Evolutionary conservation across 2,888 invertebrate genomes (phyloP).

Genomic region (Morpho deidamia): DNA sequence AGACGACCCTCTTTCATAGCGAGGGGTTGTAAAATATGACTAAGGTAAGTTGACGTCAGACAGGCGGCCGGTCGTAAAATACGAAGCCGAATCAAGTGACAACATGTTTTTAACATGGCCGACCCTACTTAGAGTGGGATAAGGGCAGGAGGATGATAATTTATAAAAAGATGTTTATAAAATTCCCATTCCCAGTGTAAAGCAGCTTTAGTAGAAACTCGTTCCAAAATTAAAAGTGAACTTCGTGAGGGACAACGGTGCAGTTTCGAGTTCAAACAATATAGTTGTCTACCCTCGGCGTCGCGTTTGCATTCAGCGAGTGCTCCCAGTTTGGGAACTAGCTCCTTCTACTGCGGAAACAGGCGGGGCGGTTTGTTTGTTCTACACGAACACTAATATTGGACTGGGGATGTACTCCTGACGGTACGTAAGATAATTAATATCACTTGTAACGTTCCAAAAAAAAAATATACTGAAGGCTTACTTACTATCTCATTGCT

Average conservation of each 20-base stretch:
- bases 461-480: too few species aligned
- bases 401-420: background rate
- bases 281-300: conserved; percentile 37
- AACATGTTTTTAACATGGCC: too few species aligned
- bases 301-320: conserved; percentile 23
- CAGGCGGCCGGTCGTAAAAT: too few species aligned
- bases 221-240: conserved; percentile 62
- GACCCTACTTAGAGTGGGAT: too few species aligned
- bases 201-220: conserved; percentile 23
- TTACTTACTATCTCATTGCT: too few species aligned
- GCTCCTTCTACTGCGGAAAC: background rate
- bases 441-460: background rate
- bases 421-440: background rate
- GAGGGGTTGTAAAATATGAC: too few species aligned
- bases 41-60: too few species aligned
- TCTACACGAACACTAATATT: conserved; percentile 4
- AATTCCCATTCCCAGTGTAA: background rate
- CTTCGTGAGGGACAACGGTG: conserved; percentile 38
- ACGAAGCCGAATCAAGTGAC: too few species aligned
- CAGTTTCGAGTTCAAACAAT: conserved; percentile 43
- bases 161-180: too few species aligned
- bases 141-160: too few species aligned
- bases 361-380: background rate
- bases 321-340: conserved; percentile 15
- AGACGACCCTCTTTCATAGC: too few species aligned